Conservation (phyloP, 1,140 invertebrate genomes). For the Ephestia elutella region DNA sequence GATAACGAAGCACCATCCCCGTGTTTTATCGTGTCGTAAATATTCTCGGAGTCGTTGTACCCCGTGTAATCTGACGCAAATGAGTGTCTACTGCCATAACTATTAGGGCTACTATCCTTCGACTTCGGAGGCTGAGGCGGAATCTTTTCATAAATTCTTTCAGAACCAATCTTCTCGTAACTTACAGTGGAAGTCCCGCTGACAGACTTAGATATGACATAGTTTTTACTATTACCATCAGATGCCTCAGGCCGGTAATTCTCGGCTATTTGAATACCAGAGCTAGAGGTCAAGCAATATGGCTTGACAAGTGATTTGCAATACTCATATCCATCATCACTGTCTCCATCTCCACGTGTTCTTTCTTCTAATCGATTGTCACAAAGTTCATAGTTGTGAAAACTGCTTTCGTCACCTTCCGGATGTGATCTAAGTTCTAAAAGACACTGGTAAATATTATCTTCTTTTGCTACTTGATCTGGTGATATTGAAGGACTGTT, state of each 20-base stretch:
- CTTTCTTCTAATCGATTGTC: constrained; percentile 56
- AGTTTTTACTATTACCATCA: constrained; percentile 45
- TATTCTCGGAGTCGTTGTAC: constrained; percentile 73
- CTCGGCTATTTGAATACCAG: constrained; percentile 63
- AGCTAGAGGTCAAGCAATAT: constrained; percentile 56
- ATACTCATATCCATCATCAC: constrained; percentile 71
- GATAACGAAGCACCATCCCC: constrained; percentile 65
- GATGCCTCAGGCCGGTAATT: constrained; percentile 40
- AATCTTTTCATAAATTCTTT: constrained; percentile 70
- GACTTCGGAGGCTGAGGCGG: constrained; percentile 42
- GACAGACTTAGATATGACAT: constrained; percentile 59
- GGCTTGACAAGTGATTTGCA: constrained; percentile 66
- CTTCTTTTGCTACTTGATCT: constrained; percentile 18
- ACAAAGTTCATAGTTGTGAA: constrained; percentile 70
- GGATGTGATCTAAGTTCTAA: constrained; percentile 63
- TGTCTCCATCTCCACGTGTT: constrained; percentile 61
- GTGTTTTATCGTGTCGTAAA: constrained; percentile 77
- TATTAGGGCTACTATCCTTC: constrained; percentile 50
- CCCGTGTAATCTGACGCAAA: constrained; percentile 58
- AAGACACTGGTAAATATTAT: constrained; percentile 68
- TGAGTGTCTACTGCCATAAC: constrained; percentile 50
- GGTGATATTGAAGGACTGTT: constrained; percentile 16
- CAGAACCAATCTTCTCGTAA: constrained; percentile 69
- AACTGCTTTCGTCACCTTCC: constrained; percentile 63
- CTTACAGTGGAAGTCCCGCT: constrained; percentile 67